phyloP scores from a whole-genome alignment of 2,888 invertebrate genomes.

The Saturnia pavonia region DNA sequence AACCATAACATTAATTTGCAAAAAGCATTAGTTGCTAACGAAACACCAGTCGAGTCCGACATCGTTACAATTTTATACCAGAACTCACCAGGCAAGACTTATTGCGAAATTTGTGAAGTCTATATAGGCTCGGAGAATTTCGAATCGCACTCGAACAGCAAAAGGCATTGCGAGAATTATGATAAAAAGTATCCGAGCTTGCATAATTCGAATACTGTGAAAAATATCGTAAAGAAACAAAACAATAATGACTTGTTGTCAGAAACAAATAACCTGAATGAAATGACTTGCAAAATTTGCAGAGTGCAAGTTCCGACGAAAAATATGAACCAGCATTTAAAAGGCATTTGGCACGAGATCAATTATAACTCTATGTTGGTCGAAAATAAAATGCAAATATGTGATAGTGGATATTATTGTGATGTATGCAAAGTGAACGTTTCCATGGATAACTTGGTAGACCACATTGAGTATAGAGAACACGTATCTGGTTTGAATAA shows the following conservation, averaged over 20 bases:
- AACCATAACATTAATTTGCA: background rate
- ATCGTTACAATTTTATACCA: background rate
- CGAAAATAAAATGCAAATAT: conserved; percentile 26
- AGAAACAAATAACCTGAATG: background rate
- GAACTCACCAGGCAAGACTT: background rate
- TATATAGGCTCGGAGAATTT: background rate
- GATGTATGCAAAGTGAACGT: background rate
- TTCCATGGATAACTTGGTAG: background rate
- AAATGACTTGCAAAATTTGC: conserved; percentile 1
- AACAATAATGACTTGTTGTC: no score
- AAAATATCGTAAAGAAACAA: background rate
- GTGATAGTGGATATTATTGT: conserved; percentile 1
- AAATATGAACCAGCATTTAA: background rate
- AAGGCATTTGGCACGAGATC: background rate
- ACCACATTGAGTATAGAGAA: background rate
- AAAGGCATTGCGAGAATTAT: background rate
- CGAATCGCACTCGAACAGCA: background rate
- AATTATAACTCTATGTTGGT: background rate
- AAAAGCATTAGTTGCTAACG: background rate
- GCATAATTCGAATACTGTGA: background rate
- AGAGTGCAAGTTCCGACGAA: background rate
- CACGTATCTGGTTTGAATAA: background rate
- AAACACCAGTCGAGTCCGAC: background rate
- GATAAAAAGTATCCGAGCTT: conserved; percentile 2
- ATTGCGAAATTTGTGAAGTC: conserved; percentile 7